Percentiles rank a stretch among this genome's conserved stretches.
Evolutionary conservation across 2,113 vertebrate genomes (phyloP).

Genomic region (Corythornis vintsioides): DNA sequence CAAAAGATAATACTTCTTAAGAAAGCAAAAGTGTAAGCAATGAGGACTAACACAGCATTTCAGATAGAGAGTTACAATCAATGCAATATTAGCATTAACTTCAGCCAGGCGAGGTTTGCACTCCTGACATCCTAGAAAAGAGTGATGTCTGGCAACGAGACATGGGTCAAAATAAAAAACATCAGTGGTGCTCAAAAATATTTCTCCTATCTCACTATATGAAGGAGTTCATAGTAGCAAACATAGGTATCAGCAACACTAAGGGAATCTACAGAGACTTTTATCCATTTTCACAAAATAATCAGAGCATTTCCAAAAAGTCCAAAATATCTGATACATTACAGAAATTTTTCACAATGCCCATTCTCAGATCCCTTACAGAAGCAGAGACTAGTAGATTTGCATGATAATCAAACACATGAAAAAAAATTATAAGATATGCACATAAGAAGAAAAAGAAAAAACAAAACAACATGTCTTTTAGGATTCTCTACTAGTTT

Average conservation of each 20-base stretch:
- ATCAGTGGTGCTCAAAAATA: not conserved
- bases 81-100: not conserved
- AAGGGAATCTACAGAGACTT: not conserved
- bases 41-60: not conserved
- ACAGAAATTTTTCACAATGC: not conserved
- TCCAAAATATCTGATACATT: fast-evolving
- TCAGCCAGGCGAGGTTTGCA: not conserved
- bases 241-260: not conserved
- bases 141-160: not conserved
- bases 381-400: not conserved
- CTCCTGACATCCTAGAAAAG: not conserved
- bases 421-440: not conserved
- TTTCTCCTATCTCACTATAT: not conserved
- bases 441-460: not conserved
- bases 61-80: not conserved
- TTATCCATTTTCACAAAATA: not conserved
- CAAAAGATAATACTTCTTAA: not conserved
- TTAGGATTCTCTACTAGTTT: not conserved
- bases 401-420: not conserved
- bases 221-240: not conserved
- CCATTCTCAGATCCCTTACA: not conserved
- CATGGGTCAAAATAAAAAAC: not conserved
- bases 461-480: not conserved
- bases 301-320: not conserved
- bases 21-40: not conserved